These are phyloP conservation scores for Xestobium rufovillosum DNA, from an alignment of 2,888 invertebrate species.

Conservation along the genomic window DNA sequence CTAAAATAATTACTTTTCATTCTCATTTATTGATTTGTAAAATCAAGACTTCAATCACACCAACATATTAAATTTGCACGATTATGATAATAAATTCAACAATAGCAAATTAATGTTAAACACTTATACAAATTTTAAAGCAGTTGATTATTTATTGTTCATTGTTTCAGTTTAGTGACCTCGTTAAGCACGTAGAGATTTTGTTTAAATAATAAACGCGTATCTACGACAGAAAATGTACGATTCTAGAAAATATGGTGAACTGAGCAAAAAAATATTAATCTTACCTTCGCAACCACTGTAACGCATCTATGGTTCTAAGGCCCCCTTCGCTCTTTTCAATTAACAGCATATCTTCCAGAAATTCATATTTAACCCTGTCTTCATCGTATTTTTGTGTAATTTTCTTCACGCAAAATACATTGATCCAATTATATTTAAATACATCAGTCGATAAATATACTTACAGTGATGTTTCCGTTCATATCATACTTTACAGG, in stretches of 20 bases:
- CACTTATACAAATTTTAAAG: too few relatives aligned
- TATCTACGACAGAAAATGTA: not conserved
- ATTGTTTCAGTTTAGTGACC: too few relatives aligned
- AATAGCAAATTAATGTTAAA: too few relatives aligned
- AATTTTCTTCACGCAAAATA: conserved; percentile 54
- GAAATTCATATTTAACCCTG: conserved; percentile 47
- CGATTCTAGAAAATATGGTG: conserved; percentile 5
- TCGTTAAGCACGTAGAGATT: too few relatives aligned
- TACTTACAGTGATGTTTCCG: conserved; percentile 65
- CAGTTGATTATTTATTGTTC: too few relatives aligned
- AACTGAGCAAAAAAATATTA: conserved; percentile 7
- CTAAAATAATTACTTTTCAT: conserved; percentile 40
- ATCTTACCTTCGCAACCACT: conserved; percentile 67
- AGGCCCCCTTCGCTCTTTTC: conserved; percentile 50
- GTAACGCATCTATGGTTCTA: conserved; percentile 54
- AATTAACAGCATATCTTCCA: conserved; percentile 60
- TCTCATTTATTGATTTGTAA: conserved; percentile 5
- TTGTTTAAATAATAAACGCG: conserved; percentile 4
- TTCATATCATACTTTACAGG: conserved; percentile 71
- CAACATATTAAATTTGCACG: too few relatives aligned
- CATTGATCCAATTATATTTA: conserved; percentile 9
- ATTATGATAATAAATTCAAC: too few relatives aligned
- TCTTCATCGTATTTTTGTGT: conserved; percentile 49
- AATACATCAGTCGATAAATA: not conserved
- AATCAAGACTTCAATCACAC: too few relatives aligned